phyloP scores from a whole-genome alignment of 2,888 invertebrate genomes.

The Hemistola chrysoprasaria region DNA sequence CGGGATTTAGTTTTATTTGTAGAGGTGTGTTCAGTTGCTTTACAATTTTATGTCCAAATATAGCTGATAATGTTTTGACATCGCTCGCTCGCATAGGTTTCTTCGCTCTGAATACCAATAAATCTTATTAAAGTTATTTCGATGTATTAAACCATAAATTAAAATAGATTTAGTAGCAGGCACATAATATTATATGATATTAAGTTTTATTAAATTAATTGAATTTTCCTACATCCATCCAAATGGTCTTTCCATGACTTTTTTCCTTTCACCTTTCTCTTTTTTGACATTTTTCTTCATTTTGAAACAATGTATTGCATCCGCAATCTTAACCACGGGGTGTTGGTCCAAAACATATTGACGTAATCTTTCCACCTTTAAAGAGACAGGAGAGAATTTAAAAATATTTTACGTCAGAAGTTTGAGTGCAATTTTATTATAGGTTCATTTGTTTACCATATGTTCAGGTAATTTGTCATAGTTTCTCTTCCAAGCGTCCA shows the following conservation, averaged over 20 bases:
- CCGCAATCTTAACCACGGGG: constrained; percentile 54
- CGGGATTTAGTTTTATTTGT: constrained; percentile 41
- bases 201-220: too few species aligned
- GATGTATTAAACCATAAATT: too few species aligned
- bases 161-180: too few species aligned
- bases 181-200: too few species aligned
- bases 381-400: constrained; percentile 1
- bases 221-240: too few species aligned
- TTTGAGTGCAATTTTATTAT: too few species aligned
- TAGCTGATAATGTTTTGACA: constrained; percentile 21
- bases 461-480: constrained; percentile 48
- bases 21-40: constrained; percentile 41
- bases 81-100: constrained; percentile 33
- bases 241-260: constrained; percentile 5
- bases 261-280: background rate
- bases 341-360: constrained; percentile 55
- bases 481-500: constrained; percentile 63
- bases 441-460: constrained; percentile 52
- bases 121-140: too few species aligned
- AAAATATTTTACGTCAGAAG: constrained; percentile 1
- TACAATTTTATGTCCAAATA: constrained; percentile 53
- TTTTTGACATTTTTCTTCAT: constrained; percentile 29
- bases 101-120: constrained; percentile 21
- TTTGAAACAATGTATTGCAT: constrained; percentile 61
- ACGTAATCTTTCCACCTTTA: constrained; percentile 59